These are phyloP conservation scores for Eurois occulta DNA, from an alignment of 2,888 invertebrate genomes.

Conservation along the genomic window DNA sequence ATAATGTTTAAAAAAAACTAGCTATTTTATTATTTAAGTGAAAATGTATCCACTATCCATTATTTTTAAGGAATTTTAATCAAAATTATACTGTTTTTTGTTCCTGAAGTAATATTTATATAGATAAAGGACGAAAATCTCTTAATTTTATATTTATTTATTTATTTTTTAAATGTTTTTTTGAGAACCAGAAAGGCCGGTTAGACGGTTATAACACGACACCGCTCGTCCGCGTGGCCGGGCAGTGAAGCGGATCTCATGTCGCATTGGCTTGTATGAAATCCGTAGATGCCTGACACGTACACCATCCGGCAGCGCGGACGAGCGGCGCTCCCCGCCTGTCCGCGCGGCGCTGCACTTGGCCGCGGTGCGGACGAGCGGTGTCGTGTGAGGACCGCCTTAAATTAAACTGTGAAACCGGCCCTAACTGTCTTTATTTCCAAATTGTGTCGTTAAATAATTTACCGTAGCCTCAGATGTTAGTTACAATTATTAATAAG, in stretches of 20 bases:
- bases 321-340: background rate
- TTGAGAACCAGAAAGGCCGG: background rate
- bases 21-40: slow-evolving; percentile 1
- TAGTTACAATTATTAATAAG: background rate
- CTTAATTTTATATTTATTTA: background rate
- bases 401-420: background rate
- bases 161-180: background rate
- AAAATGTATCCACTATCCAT: slow-evolving; percentile 1
- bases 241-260: background rate
- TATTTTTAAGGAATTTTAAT: background rate
- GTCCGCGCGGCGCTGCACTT: background rate
- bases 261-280: background rate
- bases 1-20: slow-evolving; percentile 12
- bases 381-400: background rate
- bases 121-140: slow-evolving; percentile 1
- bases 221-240: background rate
- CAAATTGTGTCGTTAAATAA: background rate
- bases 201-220: background rate
- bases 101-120: slow-evolving; percentile 7
- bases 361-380: background rate
- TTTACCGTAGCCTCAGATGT: background rate
- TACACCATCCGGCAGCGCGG: background rate
- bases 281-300: background rate
- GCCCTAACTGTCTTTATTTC: background rate
- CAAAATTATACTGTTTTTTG: background rate